Base-by-base conservation (phyloP, 2,113 vertebrate species). In the Cinclus cinclus region DNA sequence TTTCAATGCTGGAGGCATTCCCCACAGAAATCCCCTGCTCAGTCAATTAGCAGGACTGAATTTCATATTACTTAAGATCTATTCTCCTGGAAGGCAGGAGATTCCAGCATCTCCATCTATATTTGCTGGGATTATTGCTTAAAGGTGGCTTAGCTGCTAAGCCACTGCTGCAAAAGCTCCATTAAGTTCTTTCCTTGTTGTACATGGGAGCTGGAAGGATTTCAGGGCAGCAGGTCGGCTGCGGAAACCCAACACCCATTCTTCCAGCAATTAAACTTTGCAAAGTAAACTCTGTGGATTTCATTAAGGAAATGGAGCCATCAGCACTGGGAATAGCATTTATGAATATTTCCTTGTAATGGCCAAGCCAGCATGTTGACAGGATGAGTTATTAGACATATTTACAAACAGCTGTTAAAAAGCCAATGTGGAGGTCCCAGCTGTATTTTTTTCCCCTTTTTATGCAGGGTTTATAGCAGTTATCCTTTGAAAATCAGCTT, bases 221-320 rank as follows among this genome's bases (percentile, higher is more conserved):
- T 97, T 98, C 92, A 60, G 96, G 80, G 71, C 87, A 75, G 2
- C 52, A 65, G 96, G 96, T 94, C 59, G 84, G 90, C 93, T 64
- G 91, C 92, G 95, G 96, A 97, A 97, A 97, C 33, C 89, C 88
- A 96, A 98, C 86, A 96, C 93, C 96, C 86, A 37, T 94, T 97
- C 96, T 95, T 96, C 6, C 30, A 49, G 58, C 97, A 97, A 97
- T 98, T 97, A 97, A 96, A 96, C 95, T 97, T 94, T 86, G 97
- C 96, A 96, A 96, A 97, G 97, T 92, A 96, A 98, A 97, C 96
- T 89, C 15, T 84, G 73, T 71, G 92, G 88, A 73, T 97, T 97
- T 98, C 97, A 97, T 98, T 97, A 98, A 96, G 95, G 96, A 94
- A 95, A 97, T 88, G 94, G 97, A 96, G 95, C 94, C 83, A 70